These are phyloP conservation scores for Lasioglossum oenotherae DNA, from an alignment of 2,888 invertebrate species.

Conservation along the genomic window DNA sequence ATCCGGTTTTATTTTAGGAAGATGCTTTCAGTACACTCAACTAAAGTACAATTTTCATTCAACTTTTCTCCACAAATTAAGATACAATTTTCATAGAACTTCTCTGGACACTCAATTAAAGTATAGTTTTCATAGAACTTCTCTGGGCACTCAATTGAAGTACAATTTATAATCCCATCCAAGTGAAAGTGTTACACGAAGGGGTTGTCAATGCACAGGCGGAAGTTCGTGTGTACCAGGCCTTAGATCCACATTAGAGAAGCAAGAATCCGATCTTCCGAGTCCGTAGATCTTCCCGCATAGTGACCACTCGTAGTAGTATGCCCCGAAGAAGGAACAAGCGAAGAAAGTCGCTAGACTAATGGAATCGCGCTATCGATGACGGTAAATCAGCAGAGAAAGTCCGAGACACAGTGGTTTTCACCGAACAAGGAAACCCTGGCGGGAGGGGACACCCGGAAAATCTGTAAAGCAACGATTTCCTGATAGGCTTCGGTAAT, in stretches of 20 bases:
- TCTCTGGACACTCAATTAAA: too few species aligned
- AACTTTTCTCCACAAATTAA: not conserved
- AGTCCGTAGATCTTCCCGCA: conserved; percentile 15
- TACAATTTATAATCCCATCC: too few species aligned
- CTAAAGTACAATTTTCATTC: not conserved
- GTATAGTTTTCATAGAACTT: too few species aligned
- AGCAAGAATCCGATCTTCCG: conserved; percentile 13
- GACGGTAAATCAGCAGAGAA: conserved; percentile 51
- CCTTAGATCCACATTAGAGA: conserved; percentile 6
- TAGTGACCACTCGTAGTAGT: conserved; percentile 3
- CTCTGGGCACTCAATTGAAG: too few species aligned
- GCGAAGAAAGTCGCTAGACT: conserved; percentile 31
- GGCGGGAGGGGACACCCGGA: conserved; percentile 3
- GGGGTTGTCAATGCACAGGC: not conserved
- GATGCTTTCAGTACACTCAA: not conserved
- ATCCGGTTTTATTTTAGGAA: not conserved
- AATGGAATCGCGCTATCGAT: conserved; percentile 32
- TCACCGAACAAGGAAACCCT: conserved; percentile 39
- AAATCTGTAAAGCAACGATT: conserved; percentile 25
- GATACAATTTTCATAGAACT: not conserved
- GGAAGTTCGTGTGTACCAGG: not conserved
- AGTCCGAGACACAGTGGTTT: conserved; percentile 33
- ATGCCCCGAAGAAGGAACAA: conserved; percentile 13
- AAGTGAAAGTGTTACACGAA: too few species aligned
- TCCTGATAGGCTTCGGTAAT: not conserved